Base-by-base conservation (phyloP, 2,888 invertebrate species). In the Heliconius aoede region DNA sequence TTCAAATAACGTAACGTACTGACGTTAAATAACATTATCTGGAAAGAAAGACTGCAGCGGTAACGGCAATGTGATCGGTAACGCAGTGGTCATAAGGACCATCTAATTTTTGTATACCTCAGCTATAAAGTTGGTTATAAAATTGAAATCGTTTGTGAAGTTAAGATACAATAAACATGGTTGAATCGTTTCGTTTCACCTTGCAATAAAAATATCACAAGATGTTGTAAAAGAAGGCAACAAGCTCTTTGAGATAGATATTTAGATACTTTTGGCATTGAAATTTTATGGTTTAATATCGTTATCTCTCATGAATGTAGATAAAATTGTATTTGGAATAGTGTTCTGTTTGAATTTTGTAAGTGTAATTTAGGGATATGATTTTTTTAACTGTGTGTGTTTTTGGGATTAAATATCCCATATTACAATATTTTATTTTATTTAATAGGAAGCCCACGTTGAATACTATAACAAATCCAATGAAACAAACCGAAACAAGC, bases 301-400 rank as follows among this genome's bases (percentile, higher is more conserved):
- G 87, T 90, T 89, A 88, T 86, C 87, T 87, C 88, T 89, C 85
- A 86, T 87, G 87, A 89, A 87, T 87, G 85, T 72, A 68, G 26
- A 64, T 65, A 28, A 72, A 76, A 80, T 78, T 75, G 75, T 65
- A n/a, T 71, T 64, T 69, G 24, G 51, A 58, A 72, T 72, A 74
- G 73, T 72, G 74, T 36, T 55, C 32, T 62, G 30, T 28, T 36
- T 26, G n/a, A 40, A 67, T 32, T n/a, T 18, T 1, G 21, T 68
- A 46, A 61, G 32, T 61, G 0, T 30, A 40, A 30, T 74, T 67
- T 26, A 9, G 28, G 4, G 28, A 51, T 46, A n/a, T 64, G 26
- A 32, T 9, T n/a, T n/a, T 21, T 62, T 21, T 62, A 32, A n/a
- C 21, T 32, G n/a, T 55, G n/a, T 55, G n/a, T 55, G 4, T 9